phyloP scores from a whole-genome alignment of 2,888 invertebrate species.

The Apamea sordens region DNA sequence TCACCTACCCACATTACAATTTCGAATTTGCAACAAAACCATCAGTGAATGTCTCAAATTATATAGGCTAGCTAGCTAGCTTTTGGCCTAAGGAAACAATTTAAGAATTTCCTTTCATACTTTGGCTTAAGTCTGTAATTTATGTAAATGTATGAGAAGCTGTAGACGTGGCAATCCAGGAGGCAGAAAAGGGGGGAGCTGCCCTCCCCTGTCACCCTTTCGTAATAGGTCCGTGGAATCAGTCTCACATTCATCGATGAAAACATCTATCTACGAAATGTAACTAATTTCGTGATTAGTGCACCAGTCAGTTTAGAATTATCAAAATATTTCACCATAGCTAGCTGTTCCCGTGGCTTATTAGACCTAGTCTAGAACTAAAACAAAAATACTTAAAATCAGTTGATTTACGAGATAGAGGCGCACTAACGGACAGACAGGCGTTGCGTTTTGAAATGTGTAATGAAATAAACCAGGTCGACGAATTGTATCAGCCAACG shows the following conservation, averaged over 20 bases:
- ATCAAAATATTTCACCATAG: background rate
- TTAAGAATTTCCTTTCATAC: background rate
- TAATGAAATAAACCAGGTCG: slow-evolving; percentile 28
- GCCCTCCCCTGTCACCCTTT: background rate
- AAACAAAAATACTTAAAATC: background rate
- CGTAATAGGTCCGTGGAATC: background rate
- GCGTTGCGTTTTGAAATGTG: slow-evolving; percentile 12
- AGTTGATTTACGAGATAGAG: no score
- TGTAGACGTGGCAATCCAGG: background rate
- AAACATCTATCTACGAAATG: background rate
- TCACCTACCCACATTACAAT: background rate
- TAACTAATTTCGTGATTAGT: background rate
- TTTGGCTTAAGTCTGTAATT: background rate
- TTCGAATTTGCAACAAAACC: background rate
- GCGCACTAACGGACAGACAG: background rate
- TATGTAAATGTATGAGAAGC: no score
- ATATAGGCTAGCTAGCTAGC: background rate
- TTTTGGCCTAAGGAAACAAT: background rate
- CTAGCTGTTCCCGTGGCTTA: no score
- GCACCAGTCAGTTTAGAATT: background rate
- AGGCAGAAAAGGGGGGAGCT: background rate
- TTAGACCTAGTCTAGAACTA: background rate
- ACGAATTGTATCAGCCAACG: slow-evolving; percentile 32
- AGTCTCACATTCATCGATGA: background rate
- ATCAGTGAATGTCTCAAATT: background rate